phyloP scores from a whole-genome alignment of 2,113 vertebrate species.

The Thomomys bottae region DNA sequence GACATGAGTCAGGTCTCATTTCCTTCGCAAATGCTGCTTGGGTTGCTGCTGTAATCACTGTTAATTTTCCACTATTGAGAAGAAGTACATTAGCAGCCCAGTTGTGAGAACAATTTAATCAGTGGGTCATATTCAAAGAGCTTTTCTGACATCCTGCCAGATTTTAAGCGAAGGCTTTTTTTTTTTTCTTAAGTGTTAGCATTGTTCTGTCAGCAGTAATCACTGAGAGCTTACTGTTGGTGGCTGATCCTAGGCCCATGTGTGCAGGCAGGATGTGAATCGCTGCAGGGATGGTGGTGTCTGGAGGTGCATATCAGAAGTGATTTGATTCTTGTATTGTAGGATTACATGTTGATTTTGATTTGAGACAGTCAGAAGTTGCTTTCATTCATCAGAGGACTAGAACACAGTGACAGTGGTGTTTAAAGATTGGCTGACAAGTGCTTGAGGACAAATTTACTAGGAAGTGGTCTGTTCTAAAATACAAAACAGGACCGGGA shows the following conservation, averaged over 20 bases:
- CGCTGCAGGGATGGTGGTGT: too few relatives aligned
- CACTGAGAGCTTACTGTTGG: background rate
- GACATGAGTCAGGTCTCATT: conserved; percentile 67
- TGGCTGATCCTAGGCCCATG: background rate
- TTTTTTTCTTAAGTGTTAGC: too few relatives aligned
- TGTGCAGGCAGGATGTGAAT: background rate
- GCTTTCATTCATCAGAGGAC: background rate
- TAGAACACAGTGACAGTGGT: background rate
- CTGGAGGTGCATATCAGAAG: background rate
- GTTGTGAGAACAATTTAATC: conserved; percentile 15
- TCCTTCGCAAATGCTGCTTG: conserved; percentile 29
- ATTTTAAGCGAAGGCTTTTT: background rate
- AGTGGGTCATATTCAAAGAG: background rate
- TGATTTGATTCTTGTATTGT: background rate
- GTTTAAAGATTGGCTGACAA: background rate
- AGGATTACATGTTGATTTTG: background rate
- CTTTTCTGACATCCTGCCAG: background rate
- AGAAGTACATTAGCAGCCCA: background rate
- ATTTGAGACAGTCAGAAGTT: background rate
- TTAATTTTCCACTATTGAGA: background rate
- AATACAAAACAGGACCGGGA: background rate
- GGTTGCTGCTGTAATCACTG: background rate
- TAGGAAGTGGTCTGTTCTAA: background rate
- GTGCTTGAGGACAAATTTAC: fast-evolving
- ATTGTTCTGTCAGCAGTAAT: background rate